Base-by-base conservation (phyloP, 1,140 invertebrate species). In the Lordiphosa clarofinis region DNA sequence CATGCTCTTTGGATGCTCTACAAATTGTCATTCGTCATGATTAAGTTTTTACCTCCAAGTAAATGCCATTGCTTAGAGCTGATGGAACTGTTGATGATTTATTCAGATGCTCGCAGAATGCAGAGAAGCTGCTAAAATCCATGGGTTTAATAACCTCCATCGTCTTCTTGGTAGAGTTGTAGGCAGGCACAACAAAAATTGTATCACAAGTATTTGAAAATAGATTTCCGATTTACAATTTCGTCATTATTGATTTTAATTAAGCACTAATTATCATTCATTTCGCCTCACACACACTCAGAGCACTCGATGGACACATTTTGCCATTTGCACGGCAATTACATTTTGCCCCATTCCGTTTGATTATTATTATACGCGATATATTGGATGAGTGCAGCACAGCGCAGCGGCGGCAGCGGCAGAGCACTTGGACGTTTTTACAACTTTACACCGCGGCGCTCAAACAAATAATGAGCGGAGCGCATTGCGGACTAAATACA, bases 391-490 rank as follows among this genome's bases (percentile, higher is more conserved):
- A 68, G 43, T 31, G 21, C 13, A 44, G 39, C 12, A 40, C 6
- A 8, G 39, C 13, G 24, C 24, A 12, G 24, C 43, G 21, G 21
- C 42, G 3, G 19, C 19, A 3, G 42, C 46, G n/a, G n/a, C n/a
- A n/a, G n/a, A 82, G 73, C 75, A 81, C 76, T 82, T 82, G 68
- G 71, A 86, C 72, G 43, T 86, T 86, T 86, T 86, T 86, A 88
- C 86, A 88, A 88, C 86, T 88, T 88, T 88, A 88, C 86, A 88
- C 81, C 86, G 82, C 86, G 86, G 87, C 86, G 81, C 86, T 88
- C 86, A 88, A 87, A 88, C 86, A 88, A 87, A 88, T 88, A 88
- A 88, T 88, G 86, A 88, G 86, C 86, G 79, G 59, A 86, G 79
- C 79, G 78, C 78, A 84, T 79, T 86, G 70, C 79, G 68, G 81